Evolutionary conservation across 2,888 invertebrate species (phyloP), one percentile per base, ranked within the genome.

Genomic region (Harmothoe impar): DNA sequence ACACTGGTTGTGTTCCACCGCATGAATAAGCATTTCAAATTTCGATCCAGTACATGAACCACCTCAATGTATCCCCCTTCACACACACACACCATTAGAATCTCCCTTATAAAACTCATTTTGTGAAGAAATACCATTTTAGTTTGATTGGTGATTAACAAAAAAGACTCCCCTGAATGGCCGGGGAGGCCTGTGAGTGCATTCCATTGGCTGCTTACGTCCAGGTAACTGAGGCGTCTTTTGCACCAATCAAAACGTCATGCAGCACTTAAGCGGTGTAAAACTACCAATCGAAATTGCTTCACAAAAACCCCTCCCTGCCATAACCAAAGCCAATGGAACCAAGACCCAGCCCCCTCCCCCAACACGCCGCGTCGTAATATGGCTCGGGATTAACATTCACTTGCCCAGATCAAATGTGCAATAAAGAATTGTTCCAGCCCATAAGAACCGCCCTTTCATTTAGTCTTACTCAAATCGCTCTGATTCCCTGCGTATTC

Each of bases 361-460:
- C 10, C 43, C 10, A 10, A n/a, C n/a, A n/a, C n/a, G n/a, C n/a
- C n/a, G n/a, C n/a, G n/a, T n/a, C 10, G 43, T 62, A 62, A 62
- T n/a, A 62, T 62, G 62, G 62, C 62, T 62, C n/a, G 0, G 29
- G 72, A 72, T 72, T 81, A 81, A 81, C 81, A 81, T 81, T 43
- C 81, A 12, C 81, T 81, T 43, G 35, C 33, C 20, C 81, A 35
- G 81, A 33, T 81, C 35, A n/a, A 33, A 81, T 43, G 81, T 1
- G 35, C 81, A 81, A 81, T 81, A 43, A 81, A 72, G 29, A 3
- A 72, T 72, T 29, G 29, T 3, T 12, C 62, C 62, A 3, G 62
- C 20, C 20, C 62, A 62, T 20, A 62, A 62, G 23, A 62, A 62
- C 1, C 62, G 23, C 43, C 10, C 43, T 43, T 43, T 43, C 10